Base-by-base conservation (phyloP, 2,888 invertebrate genomes). In the Drosophila picticornis region DNA sequence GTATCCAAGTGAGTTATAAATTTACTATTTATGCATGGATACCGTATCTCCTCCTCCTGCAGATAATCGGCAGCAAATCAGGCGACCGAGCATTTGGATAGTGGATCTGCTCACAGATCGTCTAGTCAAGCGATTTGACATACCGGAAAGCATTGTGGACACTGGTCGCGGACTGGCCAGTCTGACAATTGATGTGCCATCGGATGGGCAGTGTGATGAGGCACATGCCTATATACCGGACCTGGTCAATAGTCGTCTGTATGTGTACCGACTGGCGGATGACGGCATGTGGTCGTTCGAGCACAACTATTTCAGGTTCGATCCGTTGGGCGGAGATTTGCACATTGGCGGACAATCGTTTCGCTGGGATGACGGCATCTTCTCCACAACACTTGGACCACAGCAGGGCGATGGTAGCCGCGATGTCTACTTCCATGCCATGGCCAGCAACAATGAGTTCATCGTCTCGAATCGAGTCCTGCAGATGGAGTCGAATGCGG, bases 331-430 rank as follows among this genome's bases (percentile, higher is more conserved):
- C 84, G 96, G 96, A 0, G 95, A 96, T 80, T 94, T 96, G 64
- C 94, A 94, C 57, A 94, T 97, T 59, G 95, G 95, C 38, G 96
- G 95, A 0, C 94, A 96, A 80, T 93, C 94, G 0, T 97, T 97
- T 93, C 95, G 96, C 88, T 97, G 97, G 97, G 95, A 95, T 75
- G 97, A 97, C 87, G 97, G 97, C 0, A 94, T 97, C 16, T 97
- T 97, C 92, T 96, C 97, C 69, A 91, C 96, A 1, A 95, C 96
- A 0, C 86, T 96, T 19, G 95, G 95, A 0, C 94, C 94, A 0
- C 90, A 93, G 0, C 91, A 93, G 2, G 40, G 86, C 0, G 94
- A 95, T 78, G 95, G 95, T 19, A 95, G 94, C 84, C 94, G 95
- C 59, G 94, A 94, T 0, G 94, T 96, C 0, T 96, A 95, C 93